These are phyloP conservation scores for Steinernema khuongi DNA, from an alignment of 1,140 invertebrate genomes.

Conservation along the genomic window DNA sequence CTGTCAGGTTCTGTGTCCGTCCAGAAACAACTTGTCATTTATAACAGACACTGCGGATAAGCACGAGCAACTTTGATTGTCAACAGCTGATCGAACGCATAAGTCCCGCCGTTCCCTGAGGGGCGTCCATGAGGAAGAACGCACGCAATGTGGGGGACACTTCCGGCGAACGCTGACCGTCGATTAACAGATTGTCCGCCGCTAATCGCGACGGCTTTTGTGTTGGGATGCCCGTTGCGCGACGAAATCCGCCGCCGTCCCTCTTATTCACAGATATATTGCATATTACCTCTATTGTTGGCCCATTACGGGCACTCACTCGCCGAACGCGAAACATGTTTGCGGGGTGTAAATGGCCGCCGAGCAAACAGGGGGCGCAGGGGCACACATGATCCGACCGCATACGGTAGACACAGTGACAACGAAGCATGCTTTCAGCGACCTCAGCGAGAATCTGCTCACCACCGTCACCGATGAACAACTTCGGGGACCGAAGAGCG, in stretches of 20 bases:
- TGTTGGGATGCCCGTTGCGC: conserved; percentile 23
- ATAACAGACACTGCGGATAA: background rate
- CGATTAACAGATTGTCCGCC: background rate
- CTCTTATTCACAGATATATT: conserved; percentile 11
- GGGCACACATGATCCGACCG: background rate
- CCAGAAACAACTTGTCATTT: conserved; percentile 13
- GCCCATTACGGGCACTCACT: background rate
- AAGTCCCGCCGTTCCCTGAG: background rate
- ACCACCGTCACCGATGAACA: conserved; percentile 79
- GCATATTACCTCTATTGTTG: conserved; percentile 25
- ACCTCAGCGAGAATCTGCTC: conserved; percentile 85
- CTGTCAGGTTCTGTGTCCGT: background rate
- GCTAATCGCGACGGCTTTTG: background rate
- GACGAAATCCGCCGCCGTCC: background rate
- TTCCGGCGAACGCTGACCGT: background rate
- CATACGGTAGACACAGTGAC: conserved; percentile 37
- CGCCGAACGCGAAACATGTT: background rate
- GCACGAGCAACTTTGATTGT: background rate
- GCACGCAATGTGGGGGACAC: background rate
- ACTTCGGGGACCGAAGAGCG: conserved; percentile 72
- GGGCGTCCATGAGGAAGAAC: background rate
- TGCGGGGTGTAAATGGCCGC: background rate
- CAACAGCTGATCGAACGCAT: background rate
- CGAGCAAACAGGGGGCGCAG: conserved; percentile 14
- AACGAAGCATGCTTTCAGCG: no score